Base-by-base conservation (phyloP, 2,888 invertebrate genomes). In the Tineola bisselliella region DNA sequence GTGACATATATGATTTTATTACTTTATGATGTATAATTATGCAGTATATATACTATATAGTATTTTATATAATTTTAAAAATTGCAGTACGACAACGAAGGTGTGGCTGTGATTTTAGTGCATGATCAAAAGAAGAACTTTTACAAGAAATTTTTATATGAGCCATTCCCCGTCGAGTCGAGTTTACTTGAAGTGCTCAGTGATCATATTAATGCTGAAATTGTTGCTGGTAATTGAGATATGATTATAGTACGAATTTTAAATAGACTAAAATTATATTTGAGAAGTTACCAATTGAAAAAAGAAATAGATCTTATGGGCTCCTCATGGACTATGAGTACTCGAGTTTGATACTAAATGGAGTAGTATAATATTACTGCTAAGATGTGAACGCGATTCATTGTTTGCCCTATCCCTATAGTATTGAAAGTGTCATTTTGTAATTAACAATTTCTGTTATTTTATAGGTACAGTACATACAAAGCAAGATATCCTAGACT, bases 111-210 rank as follows among this genome's bases (percentile, higher is more conserved):
- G 5, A 94, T 95, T 1, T 82, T 95, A 65, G 94, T 99, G 0
- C 99, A 99, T 72, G 99, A 99, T 70, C 91, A 95, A 57, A 99
- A 99, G 84, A 99, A 99, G 81, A 95, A 95, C 76, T 99, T 99
- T 87, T 99, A 99, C 87, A 98, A 98, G 76, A 98, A 98, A 77
- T 99, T 99, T 87, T 86, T 99, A 0, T 99, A 99, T 79, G 98
- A 99, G 76, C 99, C 99, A 0, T 99, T 99, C 84, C 99, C 99
- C 0, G 99, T 99, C 0, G 99, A 99, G 79, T 99, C 99, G 0
- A 97, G 95, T 73, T 80, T 99, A 48, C 84, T 98, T 6, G 91
- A 91, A 62, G 98, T 97, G 0, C 76, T 99, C 61, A 93, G 98
- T 0, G 99, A 99, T 81, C 99, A 99, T 80, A 89, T 99, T 65